Evolutionary conservation across 2,113 vertebrate genomes (phyloP).

Genomic region (Oncorhynchus gorbuscha): DNA sequence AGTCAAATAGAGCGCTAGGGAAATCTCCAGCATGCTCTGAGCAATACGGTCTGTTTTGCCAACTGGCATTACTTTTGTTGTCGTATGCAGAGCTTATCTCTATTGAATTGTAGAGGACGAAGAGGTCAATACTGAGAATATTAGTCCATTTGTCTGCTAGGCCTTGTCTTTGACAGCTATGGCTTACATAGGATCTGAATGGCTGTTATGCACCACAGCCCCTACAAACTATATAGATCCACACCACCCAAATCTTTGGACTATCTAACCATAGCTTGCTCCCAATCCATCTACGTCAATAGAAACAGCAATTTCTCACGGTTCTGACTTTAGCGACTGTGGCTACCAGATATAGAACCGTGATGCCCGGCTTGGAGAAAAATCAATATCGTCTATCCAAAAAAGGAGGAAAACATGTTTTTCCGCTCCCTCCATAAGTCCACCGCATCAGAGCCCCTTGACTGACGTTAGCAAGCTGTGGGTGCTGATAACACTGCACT

Average conservation of each 20-base stretch:
- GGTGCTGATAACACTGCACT: conserved; percentile 50
- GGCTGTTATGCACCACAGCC: neutral
- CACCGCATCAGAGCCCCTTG: conserved; percentile 45
- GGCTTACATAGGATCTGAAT: neutral
- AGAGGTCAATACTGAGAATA: neutral
- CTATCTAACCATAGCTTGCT: conserved; percentile 14
- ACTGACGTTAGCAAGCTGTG: conserved; percentile 59
- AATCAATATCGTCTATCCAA: conserved; percentile 35
- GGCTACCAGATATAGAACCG: conserved; percentile 37
- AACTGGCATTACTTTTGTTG: conserved; percentile 14
- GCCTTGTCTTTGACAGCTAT: neutral
- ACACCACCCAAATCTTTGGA: conserved; percentile 17
- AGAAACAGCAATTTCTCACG: conserved; percentile 17
- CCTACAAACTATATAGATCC: conserved; percentile 12
- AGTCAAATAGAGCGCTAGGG: neutral
- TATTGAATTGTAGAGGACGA: conserved; percentile 4
- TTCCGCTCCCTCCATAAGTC: conserved; percentile 26
- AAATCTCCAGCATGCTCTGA: neutral
- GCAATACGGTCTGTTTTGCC: neutral
- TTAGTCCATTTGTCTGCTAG: neutral
- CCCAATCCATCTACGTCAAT: neutral
- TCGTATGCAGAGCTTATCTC: conserved; percentile 33
- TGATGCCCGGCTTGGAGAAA: conserved; percentile 28
- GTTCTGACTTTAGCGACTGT: conserved; percentile 43
- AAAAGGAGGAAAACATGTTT: conserved; percentile 54